phyloP scores from a whole-genome alignment of 92 coral and sea anemone genomes.

The Porites divaricata region DNA sequence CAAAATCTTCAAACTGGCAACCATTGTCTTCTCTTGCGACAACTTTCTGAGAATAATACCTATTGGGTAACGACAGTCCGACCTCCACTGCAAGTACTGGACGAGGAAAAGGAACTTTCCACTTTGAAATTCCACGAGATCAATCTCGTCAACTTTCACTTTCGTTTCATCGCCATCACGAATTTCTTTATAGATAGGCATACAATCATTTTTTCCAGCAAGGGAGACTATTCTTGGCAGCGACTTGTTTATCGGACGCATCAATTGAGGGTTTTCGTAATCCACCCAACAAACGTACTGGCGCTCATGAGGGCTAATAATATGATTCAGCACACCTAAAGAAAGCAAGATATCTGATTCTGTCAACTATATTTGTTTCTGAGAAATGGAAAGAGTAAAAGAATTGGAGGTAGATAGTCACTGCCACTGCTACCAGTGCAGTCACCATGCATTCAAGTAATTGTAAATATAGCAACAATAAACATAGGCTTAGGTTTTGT shows the following conservation, averaged over 20 bases:
- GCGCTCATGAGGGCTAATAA: slow-evolving; percentile 58
- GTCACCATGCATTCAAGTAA: too few species aligned
- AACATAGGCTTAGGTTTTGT: too few species aligned
- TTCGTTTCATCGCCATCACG: slow-evolving; percentile 6
- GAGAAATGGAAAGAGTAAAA: too few species aligned
- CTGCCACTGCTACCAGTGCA: too few species aligned
- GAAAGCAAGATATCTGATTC: too few species aligned
- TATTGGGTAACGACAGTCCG: slow-evolving; percentile 47
- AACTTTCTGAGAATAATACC: slow-evolving; percentile 61
- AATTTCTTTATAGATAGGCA: slow-evolving; percentile 47
- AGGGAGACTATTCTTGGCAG: slow-evolving; percentile 29
- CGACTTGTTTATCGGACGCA: slow-evolving; percentile 63
- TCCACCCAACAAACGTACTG: slow-evolving; percentile 62
- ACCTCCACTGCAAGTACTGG: slow-evolving; percentile 65
- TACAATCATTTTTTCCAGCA: slow-evolving; percentile 13
- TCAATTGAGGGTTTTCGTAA: slow-evolving; percentile 37
- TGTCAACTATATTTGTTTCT: too few species aligned
- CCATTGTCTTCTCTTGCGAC: slow-evolving; percentile 36
- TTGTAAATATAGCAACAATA: too few species aligned
- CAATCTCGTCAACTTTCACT: slow-evolving; percentile 14
- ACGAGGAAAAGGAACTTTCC: slow-evolving; percentile 73
- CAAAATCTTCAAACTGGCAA: slow-evolving; percentile 57
- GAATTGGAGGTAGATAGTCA: too few species aligned
- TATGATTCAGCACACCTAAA: slow-evolving; percentile 59
- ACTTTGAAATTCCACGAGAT: slow-evolving; percentile 43